phyloP scores from a whole-genome alignment of 1,140 invertebrate genomes.

The Drosophila pseudoobscura region DNA sequence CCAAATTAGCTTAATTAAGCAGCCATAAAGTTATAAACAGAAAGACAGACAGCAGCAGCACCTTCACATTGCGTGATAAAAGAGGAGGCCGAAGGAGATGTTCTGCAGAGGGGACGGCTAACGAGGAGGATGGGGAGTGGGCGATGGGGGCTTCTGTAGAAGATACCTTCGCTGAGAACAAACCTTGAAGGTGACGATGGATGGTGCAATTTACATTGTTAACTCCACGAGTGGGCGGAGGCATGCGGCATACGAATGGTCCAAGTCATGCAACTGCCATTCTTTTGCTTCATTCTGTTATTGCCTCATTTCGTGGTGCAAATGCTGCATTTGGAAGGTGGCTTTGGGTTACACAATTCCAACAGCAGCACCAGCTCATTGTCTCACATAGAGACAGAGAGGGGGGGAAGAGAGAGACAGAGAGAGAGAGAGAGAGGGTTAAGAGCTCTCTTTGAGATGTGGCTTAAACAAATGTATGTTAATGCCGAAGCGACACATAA shows the following conservation, averaged over 20 bases:
- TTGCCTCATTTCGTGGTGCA: too few species aligned
- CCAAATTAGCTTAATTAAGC: conserved; percentile 39
- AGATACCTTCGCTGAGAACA: conserved; percentile 14
- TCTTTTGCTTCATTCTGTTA: conserved; percentile 6
- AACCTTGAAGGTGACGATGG: conserved; percentile 44
- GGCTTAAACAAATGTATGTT: conserved; percentile 42
- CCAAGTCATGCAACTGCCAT: conserved; percentile 37
- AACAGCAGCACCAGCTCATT: conserved; percentile 5
- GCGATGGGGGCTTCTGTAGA: background rate
- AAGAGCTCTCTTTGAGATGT: conserved; percentile 27
- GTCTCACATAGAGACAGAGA: too few species aligned
- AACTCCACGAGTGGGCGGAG: conserved; percentile 4
- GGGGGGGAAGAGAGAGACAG: too few species aligned
- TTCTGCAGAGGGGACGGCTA: background rate
- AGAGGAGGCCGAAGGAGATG: too few species aligned
- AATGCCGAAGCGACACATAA: conserved; percentile 34
- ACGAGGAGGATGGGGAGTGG: too few species aligned
- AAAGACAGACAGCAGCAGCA: too few species aligned
- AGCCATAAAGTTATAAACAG: conserved; percentile 33
- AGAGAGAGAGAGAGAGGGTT: conserved; percentile 16
- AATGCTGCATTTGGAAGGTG: too few species aligned
- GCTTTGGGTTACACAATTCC: conserved; percentile 30
- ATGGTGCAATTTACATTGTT: conserved; percentile 52
- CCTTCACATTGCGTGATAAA: too few species aligned
- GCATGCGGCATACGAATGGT: too few species aligned